phyloP scores from a whole-genome alignment of 2,113 vertebrate genomes.

The Vidua macroura region DNA sequence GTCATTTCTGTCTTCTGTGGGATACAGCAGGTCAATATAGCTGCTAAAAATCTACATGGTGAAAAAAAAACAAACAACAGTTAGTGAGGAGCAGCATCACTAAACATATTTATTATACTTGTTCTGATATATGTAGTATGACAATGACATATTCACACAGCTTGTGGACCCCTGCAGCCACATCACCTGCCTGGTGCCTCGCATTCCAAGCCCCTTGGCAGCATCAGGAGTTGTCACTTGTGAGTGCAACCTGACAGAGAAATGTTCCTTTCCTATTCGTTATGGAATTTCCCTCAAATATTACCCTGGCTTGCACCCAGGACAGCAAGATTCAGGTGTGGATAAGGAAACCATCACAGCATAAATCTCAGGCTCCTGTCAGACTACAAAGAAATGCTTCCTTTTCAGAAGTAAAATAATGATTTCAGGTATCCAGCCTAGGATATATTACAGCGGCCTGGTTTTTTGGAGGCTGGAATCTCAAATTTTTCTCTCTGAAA shows the following conservation, averaged over 20 bases:
- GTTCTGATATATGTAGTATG: neutral
- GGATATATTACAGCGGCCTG: slow-evolving; percentile 16
- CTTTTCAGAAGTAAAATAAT: slow-evolving; percentile 38
- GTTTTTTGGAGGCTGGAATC: neutral
- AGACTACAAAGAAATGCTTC: slow-evolving; percentile 34
- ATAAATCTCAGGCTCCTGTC: slow-evolving; percentile 25
- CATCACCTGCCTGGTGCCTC: neutral
- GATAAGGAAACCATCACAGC: slow-evolving; percentile 26
- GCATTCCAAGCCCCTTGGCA: neutral
- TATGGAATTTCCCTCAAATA: slow-evolving; percentile 30
- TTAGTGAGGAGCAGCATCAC: neutral
- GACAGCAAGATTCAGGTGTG: slow-evolving; percentile 46
- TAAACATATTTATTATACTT: neutral
- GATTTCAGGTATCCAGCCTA: slow-evolving; percentile 4
- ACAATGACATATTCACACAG: neutral
- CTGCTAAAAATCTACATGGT: slow-evolving; percentile 86
- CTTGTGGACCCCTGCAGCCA: neutral
- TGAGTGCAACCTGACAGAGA: neutral
- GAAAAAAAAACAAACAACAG: neutral
- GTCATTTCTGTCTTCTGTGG: slow-evolving; percentile 90
- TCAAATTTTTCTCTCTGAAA: slow-evolving; percentile 19
- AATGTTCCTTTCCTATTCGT: neutral
- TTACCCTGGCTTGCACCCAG: slow-evolving; percentile 25
- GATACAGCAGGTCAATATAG: slow-evolving; percentile 95
- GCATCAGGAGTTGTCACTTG: neutral